These are phyloP conservation scores for Cyanistes caeruleus DNA, from an alignment of 2,113 vertebrate genomes.

Conservation along the genomic window DNA sequence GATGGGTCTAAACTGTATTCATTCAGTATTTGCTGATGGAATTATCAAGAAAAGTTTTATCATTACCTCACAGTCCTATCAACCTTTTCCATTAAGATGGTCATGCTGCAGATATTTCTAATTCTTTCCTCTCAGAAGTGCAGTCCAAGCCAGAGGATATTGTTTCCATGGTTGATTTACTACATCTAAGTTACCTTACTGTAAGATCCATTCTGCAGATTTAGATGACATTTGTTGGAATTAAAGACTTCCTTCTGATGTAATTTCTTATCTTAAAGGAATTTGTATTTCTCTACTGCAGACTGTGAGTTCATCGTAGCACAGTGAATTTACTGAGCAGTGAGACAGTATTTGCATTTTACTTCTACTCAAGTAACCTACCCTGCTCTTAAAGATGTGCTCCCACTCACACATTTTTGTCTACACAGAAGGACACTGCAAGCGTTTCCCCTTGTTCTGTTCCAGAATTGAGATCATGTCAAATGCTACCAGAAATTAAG, in stretches of 20 bases:
- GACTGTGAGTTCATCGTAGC: background rate
- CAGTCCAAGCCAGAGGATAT: background rate
- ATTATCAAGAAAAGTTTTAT: background rate
- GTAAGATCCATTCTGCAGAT: background rate
- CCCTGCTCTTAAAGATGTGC: background rate
- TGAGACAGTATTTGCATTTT: background rate
- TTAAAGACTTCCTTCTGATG: background rate
- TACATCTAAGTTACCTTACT: background rate
- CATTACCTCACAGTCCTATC: background rate
- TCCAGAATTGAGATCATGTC: background rate
- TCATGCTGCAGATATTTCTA: background rate
- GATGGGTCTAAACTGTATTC: background rate
- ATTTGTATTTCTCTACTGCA: background rate
- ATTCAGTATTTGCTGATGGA: background rate
- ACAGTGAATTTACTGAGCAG: background rate
- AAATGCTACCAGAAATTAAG: conserved; percentile 15
- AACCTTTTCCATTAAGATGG: background rate
- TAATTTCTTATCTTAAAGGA: background rate
- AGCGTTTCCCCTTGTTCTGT: background rate
- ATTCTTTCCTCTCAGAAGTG: background rate
- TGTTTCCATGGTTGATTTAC: background rate
- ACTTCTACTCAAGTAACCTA: background rate
- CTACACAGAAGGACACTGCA: background rate
- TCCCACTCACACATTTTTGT: background rate
- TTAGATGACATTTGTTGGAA: background rate